These are phyloP conservation scores for Eupsilia transversa DNA, from an alignment of 2,888 invertebrate species.

Conservation along the genomic window DNA sequence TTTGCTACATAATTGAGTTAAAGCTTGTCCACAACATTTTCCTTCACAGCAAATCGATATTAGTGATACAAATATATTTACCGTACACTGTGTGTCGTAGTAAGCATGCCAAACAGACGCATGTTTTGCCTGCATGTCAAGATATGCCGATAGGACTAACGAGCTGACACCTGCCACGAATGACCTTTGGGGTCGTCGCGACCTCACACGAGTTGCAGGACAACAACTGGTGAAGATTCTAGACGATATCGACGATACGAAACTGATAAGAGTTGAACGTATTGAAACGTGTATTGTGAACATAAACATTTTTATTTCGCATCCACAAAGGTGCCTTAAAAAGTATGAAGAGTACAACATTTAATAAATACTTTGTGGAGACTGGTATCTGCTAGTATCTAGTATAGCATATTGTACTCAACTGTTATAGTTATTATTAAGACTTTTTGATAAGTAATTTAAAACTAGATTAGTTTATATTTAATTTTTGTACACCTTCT, in stretches of 20 bases:
- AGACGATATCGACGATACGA: constrained; percentile 26
- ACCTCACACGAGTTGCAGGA: constrained; percentile 54
- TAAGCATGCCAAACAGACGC: constrained; percentile 33
- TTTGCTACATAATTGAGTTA: not conserved
- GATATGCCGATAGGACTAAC: constrained; percentile 63
- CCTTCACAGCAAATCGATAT: not conserved
- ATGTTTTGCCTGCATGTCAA: constrained; percentile 47
- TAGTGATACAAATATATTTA: constrained; percentile 27
- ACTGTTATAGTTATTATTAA: too few relatives aligned
- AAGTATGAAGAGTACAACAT: too few relatives aligned
- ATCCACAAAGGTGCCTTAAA: too few relatives aligned
- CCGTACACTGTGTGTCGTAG: constrained; percentile 32
- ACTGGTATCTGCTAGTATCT: too few relatives aligned
- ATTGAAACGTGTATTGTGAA: not conserved
- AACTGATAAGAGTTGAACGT: constrained; percentile 36
- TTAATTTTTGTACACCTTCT: too few relatives aligned
- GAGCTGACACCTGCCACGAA: constrained; percentile 50
- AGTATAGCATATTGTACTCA: too few relatives aligned
- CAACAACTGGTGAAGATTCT: constrained; percentile 32
- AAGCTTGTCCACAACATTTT: not conserved
- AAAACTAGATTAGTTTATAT: too few relatives aligned
- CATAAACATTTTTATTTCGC: too few relatives aligned
- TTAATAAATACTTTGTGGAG: too few relatives aligned
- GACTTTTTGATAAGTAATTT: too few relatives aligned
- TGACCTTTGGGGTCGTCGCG: constrained; percentile 60